Percentiles rank a stretch among this genome's conserved stretches.
Evolutionary conservation across 2,113 vertebrate species (phyloP).

Genomic region (Siniperca chuatsi): DNA sequence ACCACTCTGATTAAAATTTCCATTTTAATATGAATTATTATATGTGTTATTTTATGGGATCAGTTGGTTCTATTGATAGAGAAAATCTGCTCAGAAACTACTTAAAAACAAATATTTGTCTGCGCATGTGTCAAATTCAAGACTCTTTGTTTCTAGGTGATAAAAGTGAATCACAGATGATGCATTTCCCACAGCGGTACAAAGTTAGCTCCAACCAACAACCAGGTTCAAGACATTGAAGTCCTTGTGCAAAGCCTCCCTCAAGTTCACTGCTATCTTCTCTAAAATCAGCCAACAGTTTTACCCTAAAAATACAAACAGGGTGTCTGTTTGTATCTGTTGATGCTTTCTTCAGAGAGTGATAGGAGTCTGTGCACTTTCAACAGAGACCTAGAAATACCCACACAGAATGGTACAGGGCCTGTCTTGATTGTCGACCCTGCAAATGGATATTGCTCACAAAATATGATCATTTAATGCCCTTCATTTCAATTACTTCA

Average conservation of each 20-base stretch:
- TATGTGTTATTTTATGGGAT: not conserved
- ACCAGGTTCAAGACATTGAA: not conserved
- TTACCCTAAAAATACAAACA: too few relatives aligned
- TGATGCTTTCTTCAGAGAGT: slow-evolving; percentile 10
- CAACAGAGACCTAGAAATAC: slow-evolving; percentile 1
- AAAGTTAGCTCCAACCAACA: not conserved
- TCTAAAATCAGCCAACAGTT: not conserved
- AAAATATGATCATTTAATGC: slow-evolving; percentile 48
- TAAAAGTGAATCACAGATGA: slow-evolving; percentile 11
- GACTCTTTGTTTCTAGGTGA: slow-evolving; percentile 7
- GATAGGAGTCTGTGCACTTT: not conserved
- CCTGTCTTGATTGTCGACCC: slow-evolving; percentile 26
- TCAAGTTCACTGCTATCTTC: not conserved
- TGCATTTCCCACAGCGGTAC: slow-evolving; percentile 1
- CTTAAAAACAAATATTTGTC: not conserved
- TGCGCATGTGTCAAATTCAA: slow-evolving; percentile 1
- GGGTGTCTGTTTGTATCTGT: not conserved
- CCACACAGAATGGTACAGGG: not conserved
- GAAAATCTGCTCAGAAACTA: not conserved
- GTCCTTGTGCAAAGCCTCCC: not conserved
- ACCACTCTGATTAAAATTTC: not conserved
- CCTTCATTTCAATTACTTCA: slow-evolving; percentile 39
- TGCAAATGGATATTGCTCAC: slow-evolving; percentile 34
- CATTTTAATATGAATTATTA: not conserved
- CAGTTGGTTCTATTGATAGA: not conserved